These are phyloP conservation scores for Trididemnum clinides DNA, from an alignment of 23 tunicate species.

Conservation along the genomic window DNA sequence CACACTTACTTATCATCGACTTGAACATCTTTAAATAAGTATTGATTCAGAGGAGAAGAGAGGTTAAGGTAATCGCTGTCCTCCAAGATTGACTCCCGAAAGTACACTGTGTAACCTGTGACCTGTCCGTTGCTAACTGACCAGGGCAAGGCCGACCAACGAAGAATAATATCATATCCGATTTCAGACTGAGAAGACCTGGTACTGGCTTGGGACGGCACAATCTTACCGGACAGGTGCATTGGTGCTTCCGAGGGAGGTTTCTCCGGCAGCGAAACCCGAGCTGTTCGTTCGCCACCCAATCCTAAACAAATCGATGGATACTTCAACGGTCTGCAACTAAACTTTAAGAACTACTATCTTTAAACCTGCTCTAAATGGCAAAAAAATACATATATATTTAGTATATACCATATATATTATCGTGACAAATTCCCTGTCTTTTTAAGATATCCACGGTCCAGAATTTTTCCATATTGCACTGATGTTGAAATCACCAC, in stretches of 20 bases:
- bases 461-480: no score
- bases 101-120: constrained; percentile 54
- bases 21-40: constrained; percentile 42
- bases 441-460: no score
- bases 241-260: constrained; percentile 70
- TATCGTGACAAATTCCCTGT: no score
- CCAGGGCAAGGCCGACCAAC: constrained; percentile 60
- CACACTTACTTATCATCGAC: constrained; percentile 54
- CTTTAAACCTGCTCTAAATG: no score
- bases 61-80: background rate
- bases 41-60: background rate
- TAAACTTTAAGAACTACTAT: no score
- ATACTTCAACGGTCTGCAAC: no score
- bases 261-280: constrained; percentile 23
- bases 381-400: no score
- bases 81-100: constrained; percentile 35
- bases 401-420: no score
- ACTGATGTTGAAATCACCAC: no score
- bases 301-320: no score
- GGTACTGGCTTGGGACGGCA: background rate
- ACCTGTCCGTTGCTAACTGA: constrained; percentile 63
- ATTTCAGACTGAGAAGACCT: background rate
- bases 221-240: constrained; percentile 42
- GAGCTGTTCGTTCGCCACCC: constrained; percentile 23
- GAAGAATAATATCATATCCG: constrained; percentile 34